Percentiles rank a stretch among this genome's conserved stretches.
Evolutionary conservation across 2,888 invertebrate genomes (phyloP).

Genomic region (Eupithecia pulchellata): DNA sequence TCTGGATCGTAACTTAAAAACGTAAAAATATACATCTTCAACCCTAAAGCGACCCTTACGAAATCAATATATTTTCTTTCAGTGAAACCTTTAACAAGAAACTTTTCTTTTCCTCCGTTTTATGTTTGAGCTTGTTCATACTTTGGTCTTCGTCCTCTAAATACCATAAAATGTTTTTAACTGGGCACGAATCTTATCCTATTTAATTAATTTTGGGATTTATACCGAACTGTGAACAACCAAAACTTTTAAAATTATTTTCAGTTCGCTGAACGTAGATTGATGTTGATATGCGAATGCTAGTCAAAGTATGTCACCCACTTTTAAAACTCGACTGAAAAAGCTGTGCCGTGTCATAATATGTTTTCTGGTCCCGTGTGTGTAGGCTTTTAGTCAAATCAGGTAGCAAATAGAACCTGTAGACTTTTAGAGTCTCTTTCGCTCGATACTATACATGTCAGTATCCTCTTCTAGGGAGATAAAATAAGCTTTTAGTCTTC

Average conservation of each 20-base stretch:
- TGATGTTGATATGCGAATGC: conserved; percentile 15
- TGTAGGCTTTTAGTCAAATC: conserved; percentile 51
- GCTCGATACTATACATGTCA: conserved; percentile 39
- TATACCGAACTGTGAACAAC: not conserved
- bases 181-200: conserved; percentile 1
- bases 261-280: conserved; percentile 20
- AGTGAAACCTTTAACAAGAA: conserved; percentile 17
- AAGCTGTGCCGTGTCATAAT: conserved; percentile 14
- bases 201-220: conserved; percentile 3
- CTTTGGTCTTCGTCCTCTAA: not conserved
- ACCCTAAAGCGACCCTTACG: conserved; percentile 30
- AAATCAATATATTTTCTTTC: conserved; percentile 41
- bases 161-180: not conserved
- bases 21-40: conserved; percentile 44
- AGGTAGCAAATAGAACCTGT: conserved; percentile 29
- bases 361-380: conserved; percentile 22
- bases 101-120: not conserved
- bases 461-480: conserved; percentile 44
- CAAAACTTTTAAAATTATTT: conserved; percentile 29
- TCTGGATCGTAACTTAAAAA: conserved; percentile 47
- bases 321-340: conserved; percentile 34
- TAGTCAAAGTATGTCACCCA: conserved; percentile 32
- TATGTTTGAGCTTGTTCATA: not conserved
- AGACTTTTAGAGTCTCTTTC: conserved; percentile 38
- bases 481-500: conserved; percentile 37